These are phyloP conservation scores for Salticus scenicus DNA, from an alignment of 2,888 invertebrate genomes.

Conservation along the genomic window DNA sequence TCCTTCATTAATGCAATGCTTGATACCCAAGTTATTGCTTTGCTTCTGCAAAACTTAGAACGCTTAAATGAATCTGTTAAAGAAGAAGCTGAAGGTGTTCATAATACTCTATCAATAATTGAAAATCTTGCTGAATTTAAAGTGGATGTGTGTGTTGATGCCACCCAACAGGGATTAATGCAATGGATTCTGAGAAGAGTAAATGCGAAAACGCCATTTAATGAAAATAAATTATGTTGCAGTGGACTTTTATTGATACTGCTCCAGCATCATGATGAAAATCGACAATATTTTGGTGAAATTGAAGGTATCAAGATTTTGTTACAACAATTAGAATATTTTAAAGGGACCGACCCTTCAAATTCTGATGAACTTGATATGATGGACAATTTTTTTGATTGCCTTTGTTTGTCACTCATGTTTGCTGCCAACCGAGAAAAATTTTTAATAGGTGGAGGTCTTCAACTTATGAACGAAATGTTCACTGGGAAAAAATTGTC, in stretches of 20 bases:
- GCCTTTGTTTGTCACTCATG: slow-evolving; percentile 94
- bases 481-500: slow-evolving; percentile 97
- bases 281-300: no score
- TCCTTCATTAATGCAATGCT: slow-evolving; percentile 90
- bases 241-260: slow-evolving; percentile 97
- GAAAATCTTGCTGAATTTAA: no score
- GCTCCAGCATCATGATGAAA: slow-evolving; percentile 87
- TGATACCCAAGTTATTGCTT: slow-evolving; percentile 91
- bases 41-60: slow-evolving; percentile 93
- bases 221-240: slow-evolving; percentile 94
- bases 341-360: slow-evolving; percentile 94
- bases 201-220: slow-evolving; percentile 89
- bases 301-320: no score
- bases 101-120: slow-evolving; percentile 93
- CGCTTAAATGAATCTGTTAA: slow-evolving; percentile 93
- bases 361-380: slow-evolving; percentile 95
- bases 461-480: slow-evolving; percentile 99
- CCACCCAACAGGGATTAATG: slow-evolving; percentile 91
- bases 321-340: slow-evolving; percentile 94
- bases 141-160: slow-evolving; percentile 87
- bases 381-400: slow-evolving; percentile 99
- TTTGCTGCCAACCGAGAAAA: slow-evolving; percentile 89
- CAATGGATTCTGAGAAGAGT: slow-evolving; percentile 94
- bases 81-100: slow-evolving; percentile 96
- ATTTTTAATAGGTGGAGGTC: slow-evolving; percentile 96